Evolutionary conservation across 1,140 invertebrate genomes (phyloP).

Genomic region (Ceratitis capitata): DNA sequence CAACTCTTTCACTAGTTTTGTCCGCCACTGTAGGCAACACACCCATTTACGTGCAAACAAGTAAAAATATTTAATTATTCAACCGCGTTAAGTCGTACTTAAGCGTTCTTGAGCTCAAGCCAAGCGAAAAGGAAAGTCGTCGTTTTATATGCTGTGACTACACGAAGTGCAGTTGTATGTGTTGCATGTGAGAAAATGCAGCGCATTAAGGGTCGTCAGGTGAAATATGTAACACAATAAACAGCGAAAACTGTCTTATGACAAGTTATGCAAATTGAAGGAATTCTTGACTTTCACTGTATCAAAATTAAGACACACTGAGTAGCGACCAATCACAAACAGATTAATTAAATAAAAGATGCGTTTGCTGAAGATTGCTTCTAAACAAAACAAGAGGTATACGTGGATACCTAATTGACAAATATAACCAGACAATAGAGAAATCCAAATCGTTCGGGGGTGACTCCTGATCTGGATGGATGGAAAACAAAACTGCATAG

Average conservation of each 20-base stretch:
- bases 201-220: too few relatives aligned
- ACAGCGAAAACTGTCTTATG: too few relatives aligned
- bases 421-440: too few relatives aligned
- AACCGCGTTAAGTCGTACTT: slow-evolving; percentile 17
- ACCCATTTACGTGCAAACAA: neutral
- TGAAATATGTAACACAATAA: neutral
- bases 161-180: neutral
- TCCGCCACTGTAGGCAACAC: neutral
- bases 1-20: neutral
- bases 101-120: neutral
- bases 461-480: too few relatives aligned
- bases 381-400: too few relatives aligned
- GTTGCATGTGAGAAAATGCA: neutral
- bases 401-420: too few relatives aligned
- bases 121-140: neutral
- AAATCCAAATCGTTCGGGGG: too few relatives aligned
- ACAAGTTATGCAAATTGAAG: neutral
- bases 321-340: too few relatives aligned
- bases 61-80: neutral
- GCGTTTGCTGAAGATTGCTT: too few relatives aligned
- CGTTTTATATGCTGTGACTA: neutral
- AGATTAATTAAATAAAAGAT: too few relatives aligned
- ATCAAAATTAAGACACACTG: too few relatives aligned
- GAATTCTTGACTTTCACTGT: neutral
- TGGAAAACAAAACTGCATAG: too few relatives aligned